A percentile compares a stretch with the other conserved stretches of the same genome.
These are phyloP conservation scores for Poeciliopsis presidionis DNA, from an alignment of 2,797 vertebrate species.

Conservation along the genomic window DNA sequence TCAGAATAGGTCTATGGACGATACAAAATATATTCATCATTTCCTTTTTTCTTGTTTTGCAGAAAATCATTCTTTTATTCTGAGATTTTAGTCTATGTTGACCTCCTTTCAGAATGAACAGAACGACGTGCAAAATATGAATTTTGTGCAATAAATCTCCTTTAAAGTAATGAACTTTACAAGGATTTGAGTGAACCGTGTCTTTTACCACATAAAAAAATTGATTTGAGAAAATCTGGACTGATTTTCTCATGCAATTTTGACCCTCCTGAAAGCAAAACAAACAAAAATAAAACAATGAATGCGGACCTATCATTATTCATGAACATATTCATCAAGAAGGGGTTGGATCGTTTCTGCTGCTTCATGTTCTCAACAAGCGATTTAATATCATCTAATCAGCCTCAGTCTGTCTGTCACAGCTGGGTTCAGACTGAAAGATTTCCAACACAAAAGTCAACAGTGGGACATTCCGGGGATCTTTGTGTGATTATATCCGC, in stretches of 20 bases:
- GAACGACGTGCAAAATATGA: too few relatives aligned
- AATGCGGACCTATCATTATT: not conserved
- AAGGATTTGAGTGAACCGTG: not conserved
- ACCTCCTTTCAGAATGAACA: too few relatives aligned
- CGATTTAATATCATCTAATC: not conserved
- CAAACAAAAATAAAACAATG: not conserved
- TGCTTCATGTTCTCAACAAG: not conserved
- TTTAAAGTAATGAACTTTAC: not conserved
- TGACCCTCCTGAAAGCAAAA: not conserved
- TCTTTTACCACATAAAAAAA: too few relatives aligned
- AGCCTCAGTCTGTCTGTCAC: conserved; percentile 2
- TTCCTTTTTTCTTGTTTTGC: too few relatives aligned
- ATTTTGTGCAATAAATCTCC: too few relatives aligned
- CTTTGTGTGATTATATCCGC: conserved; percentile 25
- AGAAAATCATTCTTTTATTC: too few relatives aligned
- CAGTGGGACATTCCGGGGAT: conserved; percentile 21
- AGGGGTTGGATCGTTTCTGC: not conserved
- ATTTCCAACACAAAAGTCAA: conserved; percentile 27
- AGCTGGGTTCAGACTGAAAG: conserved; percentile 1
- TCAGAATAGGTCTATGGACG: too few relatives aligned
- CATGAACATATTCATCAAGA: not conserved
- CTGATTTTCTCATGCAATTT: not conserved
- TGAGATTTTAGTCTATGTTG: too few relatives aligned
- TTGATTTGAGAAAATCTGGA: too few relatives aligned
- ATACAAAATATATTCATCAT: too few relatives aligned